phyloP scores from a whole-genome alignment of 1,140 invertebrate genomes.

The Eulimnadia texana region DNA sequence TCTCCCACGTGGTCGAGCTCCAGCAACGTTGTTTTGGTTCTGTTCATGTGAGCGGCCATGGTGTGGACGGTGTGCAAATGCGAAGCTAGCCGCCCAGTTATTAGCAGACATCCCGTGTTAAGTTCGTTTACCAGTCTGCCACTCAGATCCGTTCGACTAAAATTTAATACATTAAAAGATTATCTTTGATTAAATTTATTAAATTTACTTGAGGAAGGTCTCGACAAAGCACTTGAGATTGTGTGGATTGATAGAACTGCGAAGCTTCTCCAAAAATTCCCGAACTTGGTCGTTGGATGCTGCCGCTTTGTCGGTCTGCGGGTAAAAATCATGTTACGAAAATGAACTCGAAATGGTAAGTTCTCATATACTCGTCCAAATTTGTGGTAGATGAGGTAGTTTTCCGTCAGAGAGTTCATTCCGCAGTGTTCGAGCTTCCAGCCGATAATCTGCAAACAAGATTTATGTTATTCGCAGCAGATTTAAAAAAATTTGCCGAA shows the following conservation, averaged over 20 bases:
- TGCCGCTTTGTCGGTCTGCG: background rate
- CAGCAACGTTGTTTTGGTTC: constrained; percentile 63
- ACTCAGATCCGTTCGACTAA: constrained; percentile 51
- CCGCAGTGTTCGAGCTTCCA: constrained; percentile 43
- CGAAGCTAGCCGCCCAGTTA: constrained; percentile 64
- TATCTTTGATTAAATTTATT: background rate
- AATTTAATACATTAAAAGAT: too few species aligned
- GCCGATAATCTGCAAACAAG: constrained; percentile 43
- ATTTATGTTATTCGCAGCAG: background rate
- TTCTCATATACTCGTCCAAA: constrained; percentile 67
- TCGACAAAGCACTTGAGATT: constrained; percentile 71
- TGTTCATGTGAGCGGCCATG: constrained; percentile 55
- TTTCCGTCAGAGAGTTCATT: constrained; percentile 59
- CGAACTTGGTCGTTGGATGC: constrained; percentile 31
- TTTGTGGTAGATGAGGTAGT: constrained; percentile 74
- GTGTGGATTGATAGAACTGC: constrained; percentile 57
- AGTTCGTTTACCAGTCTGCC: constrained; percentile 39
- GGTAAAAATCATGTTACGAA: constrained; percentile 33
- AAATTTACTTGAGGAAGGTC: constrained; percentile 56
- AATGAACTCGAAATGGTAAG: constrained; percentile 10
- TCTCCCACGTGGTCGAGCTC: constrained; percentile 65
- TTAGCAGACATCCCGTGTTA: constrained; percentile 58
- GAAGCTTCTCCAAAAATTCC: constrained; percentile 60
- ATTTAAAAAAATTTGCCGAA: constrained; percentile 25
- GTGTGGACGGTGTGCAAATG: constrained; percentile 52